A percentile compares a stretch with the other conserved stretches of the same genome.
Conservation (phyloP, 2,888 invertebrate genomes). For the Cremastinae sp. region DNA sequence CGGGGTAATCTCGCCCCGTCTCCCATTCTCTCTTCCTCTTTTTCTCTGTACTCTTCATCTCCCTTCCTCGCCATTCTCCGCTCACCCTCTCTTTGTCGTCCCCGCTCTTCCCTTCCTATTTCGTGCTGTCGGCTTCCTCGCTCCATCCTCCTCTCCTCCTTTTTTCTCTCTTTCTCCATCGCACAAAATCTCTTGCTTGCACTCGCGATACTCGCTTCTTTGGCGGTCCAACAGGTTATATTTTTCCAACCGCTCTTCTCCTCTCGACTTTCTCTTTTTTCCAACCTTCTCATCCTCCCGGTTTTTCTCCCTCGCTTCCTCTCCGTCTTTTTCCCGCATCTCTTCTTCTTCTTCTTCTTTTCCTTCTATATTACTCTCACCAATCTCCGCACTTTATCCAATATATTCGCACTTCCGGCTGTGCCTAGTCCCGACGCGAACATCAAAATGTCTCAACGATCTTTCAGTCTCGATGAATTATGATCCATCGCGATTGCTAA, state of each 20-base stretch:
- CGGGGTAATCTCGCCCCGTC: conserved; percentile 42
- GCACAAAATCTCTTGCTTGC: conserved; percentile 50
- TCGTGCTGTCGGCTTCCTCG: neutral
- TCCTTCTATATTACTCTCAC: conserved; percentile 41
- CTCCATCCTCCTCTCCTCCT: conserved; percentile 22
- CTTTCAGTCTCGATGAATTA: conserved; percentile 41
- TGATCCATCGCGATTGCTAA: conserved; percentile 5
- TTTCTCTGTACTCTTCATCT: conserved; percentile 44
- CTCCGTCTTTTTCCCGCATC: conserved; percentile 29
- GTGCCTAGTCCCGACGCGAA: conserved; percentile 28
- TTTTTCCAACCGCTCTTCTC: conserved; percentile 71
- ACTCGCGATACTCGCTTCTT: conserved; percentile 64
- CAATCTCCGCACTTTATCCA: conserved; percentile 11
- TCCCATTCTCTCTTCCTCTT: conserved; percentile 35
- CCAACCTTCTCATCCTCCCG: conserved; percentile 33
- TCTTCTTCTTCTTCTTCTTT: conserved; percentile 40
- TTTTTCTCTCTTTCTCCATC: conserved; percentile 37
- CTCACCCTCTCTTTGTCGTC: conserved; percentile 59
- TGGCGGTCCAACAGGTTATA: conserved; percentile 79
- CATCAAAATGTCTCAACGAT: conserved; percentile 40
- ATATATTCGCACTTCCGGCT: conserved; percentile 41
- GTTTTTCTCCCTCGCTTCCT: conserved; percentile 44
- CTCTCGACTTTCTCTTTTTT: conserved; percentile 37
- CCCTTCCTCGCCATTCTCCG: conserved; percentile 45
- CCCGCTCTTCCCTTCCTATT: conserved; percentile 42